These are phyloP conservation scores for Ctenosaura bakeri DNA, from an alignment of 2,797 vertebrate genomes.

Conservation along the genomic window DNA sequence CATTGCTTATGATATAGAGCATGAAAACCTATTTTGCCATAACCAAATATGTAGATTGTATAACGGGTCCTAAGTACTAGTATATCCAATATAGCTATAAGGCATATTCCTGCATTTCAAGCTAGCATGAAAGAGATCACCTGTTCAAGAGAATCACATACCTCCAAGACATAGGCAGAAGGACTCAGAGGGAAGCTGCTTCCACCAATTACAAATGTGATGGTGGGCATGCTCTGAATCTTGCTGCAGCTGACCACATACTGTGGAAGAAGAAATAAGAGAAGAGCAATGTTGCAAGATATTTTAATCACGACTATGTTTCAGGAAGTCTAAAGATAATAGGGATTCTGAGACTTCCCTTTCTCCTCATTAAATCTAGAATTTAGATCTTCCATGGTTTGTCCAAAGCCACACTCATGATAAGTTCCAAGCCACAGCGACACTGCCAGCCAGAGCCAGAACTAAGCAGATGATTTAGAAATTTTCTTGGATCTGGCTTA, in stretches of 20 bases:
- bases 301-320: not conserved
- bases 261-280: conserved; percentile 22
- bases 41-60: not conserved
- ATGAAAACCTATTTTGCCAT: not conserved
- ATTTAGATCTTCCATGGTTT: not conserved
- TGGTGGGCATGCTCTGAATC: conserved; percentile 45
- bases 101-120: not conserved
- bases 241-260: conserved; percentile 45
- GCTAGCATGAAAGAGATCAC: too few relatives aligned
- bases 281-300: not conserved
- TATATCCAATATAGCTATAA: not conserved
- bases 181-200: conserved; percentile 50
- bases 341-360: too few relatives aligned
- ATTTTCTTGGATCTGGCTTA: not conserved
- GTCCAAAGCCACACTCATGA: not conserved
- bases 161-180: conserved; percentile 42
- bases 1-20: not conserved
- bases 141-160: not conserved
- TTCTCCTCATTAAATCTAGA: not conserved
- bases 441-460: not conserved
- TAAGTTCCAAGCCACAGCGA: not conserved
- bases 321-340: not conserved
- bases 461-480: not conserved
- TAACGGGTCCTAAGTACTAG: not conserved
- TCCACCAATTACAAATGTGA: conserved; percentile 50